Base-by-base conservation (phyloP, 2,797 vertebrate genomes). In the Pipistrellus kuhlii region DNA sequence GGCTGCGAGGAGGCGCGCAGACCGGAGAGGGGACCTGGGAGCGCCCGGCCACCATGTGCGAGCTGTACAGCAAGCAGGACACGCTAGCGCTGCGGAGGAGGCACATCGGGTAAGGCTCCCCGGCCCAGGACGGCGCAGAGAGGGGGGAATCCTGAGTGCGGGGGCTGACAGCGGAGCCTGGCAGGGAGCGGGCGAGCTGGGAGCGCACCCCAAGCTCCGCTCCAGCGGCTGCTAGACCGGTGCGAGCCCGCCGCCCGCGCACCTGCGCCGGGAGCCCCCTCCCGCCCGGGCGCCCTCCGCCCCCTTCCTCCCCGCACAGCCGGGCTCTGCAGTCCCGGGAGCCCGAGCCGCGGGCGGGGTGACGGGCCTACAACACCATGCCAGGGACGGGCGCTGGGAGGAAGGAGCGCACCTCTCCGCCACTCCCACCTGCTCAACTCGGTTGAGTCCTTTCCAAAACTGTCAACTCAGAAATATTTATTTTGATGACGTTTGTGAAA, bases 171-270 rank as follows among this genome's bases (percentile, higher is more conserved):
- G 51, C 51, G 51, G 51, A 53, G 51, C 51, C 51, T 53, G 51
- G 51, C 51, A 2, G 51, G 51, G 17, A 20, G 51, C 51, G 51
- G 51, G 51, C 51, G 2, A 38, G 23, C 8, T 0, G 17, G 10
- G n/a, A 14, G 1, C 18, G 0, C 9, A 1, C 64, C 13, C 32
- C 4, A 2, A 9, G 1, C 32, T 51, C 46, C 2, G 3, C 23
- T 0, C 2, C 1, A 27, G 15, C n/a, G 2, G 25, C 9, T 0
- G 48, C 55, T 8, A 0, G 32, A 4, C 0, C 10, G 0, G 51
- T 1, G 44, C 53, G 1, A 5, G 46, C 2, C 18, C 5, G 17
- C 97, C 27, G 88, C 55, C 32, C 2, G 11, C 38, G 14, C 72
- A 11, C 32, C 32, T 6, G 59, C 10, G 12, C 27, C 2, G 18